Conservation (phyloP, 2,113 vertebrate genomes). For the Hystrix cristata region DNA sequence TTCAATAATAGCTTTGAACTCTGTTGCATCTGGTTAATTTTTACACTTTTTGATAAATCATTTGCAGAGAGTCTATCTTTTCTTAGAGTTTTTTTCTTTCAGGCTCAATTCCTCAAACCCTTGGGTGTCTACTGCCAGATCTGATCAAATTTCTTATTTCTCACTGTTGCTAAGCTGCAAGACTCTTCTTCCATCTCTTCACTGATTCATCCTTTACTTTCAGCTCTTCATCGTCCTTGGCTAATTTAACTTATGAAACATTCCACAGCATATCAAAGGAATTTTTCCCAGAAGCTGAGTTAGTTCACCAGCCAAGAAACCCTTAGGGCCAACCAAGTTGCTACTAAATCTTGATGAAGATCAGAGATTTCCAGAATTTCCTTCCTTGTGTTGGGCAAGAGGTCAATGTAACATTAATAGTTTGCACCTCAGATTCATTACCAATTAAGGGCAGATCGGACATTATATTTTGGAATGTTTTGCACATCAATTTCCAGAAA, state of each 20-base stretch:
- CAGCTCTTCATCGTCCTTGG: not conserved
- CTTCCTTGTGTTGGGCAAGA: constrained; percentile 37
- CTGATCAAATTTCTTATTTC: constrained; percentile 1
- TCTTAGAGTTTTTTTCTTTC: constrained; percentile 7
- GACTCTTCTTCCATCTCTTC: constrained; percentile 2
- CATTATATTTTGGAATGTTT: constrained; percentile 13
- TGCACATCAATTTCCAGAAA: not conserved
- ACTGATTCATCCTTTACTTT: not conserved
- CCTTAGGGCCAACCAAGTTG: not conserved
- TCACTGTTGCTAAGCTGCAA: not conserved
- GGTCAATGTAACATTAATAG: constrained; percentile 17
- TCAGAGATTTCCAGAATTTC: constrained; percentile 36
- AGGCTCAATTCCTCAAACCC: not conserved
- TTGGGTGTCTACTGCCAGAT: not conserved
- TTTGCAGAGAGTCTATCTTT: not conserved
- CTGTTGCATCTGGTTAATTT: not conserved
- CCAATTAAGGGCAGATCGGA: not conserved
- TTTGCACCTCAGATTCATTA: not conserved
- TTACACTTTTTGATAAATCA: not conserved
- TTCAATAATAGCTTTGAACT: not conserved
- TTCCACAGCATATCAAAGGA: not conserved
- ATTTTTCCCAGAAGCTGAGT: constrained; percentile 28
- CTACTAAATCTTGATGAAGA: constrained; percentile 34
- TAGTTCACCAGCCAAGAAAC: constrained; percentile 41
- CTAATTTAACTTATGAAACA: constrained; percentile 59